A percentile compares a stretch with the other conserved stretches of the same genome.
phyloP scores from a whole-genome alignment of 1,140 invertebrate species.

The Pygmarrhopalites habei region DNA sequence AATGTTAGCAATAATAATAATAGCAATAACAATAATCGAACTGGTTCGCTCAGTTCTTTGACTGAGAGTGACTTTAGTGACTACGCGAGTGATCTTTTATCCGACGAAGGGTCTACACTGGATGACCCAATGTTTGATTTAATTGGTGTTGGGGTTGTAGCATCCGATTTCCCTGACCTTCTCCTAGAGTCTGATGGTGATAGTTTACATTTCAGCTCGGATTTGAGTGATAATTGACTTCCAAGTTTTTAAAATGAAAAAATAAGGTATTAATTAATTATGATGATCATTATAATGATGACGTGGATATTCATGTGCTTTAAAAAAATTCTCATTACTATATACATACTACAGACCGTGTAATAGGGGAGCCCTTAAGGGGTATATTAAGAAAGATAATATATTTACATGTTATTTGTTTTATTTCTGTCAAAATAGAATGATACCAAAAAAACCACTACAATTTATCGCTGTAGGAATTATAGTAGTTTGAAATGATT shows the following conservation, averaged over 20 bases:
- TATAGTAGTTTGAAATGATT: too few relatives aligned
- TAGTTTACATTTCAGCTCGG: constrained; percentile 33
- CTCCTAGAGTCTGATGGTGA: constrained; percentile 47
- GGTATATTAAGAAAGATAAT: too few relatives aligned
- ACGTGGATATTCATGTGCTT: too few relatives aligned
- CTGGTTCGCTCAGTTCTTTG: constrained; percentile 37
- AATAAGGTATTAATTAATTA: constrained; percentile 1
- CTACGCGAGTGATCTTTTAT: constrained; percentile 40
- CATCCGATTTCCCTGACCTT: constrained; percentile 44
- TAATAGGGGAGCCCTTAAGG: too few relatives aligned
- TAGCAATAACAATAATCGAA: constrained; percentile 23
- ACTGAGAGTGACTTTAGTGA: constrained; percentile 40
- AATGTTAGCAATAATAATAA: constrained; percentile 6
- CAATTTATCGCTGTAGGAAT: too few relatives aligned
- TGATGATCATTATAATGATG: not conserved
- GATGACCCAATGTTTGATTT: constrained; percentile 42
- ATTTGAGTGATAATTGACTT: constrained; percentile 20
- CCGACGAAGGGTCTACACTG: constrained; percentile 40
- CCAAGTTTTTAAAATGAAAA: not conserved
- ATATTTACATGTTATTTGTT: too few relatives aligned
- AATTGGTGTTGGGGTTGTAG: constrained; percentile 42
- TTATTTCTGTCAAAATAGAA: too few relatives aligned
- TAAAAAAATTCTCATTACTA: too few relatives aligned
- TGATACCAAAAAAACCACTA: too few relatives aligned
- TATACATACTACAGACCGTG: too few relatives aligned